Base-by-base conservation (phyloP, 1,140 invertebrate genomes). In the Caenorhabditis briggsae region DNA sequence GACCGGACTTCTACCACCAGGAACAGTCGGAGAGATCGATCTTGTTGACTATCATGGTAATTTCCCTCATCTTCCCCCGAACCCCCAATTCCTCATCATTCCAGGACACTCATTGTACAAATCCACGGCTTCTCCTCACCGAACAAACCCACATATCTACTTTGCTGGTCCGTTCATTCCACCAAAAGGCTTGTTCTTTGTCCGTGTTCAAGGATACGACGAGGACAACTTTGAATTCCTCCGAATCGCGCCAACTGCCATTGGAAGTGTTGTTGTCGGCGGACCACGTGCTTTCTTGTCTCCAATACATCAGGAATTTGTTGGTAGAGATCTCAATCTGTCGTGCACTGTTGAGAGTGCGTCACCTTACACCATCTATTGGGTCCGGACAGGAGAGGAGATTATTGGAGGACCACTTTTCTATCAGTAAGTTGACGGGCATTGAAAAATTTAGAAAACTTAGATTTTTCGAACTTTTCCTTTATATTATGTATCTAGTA, bases 301-400 rank as follows among this genome's bases (percentile, higher is more conserved):
- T 41, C 82, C 82, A 25, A 56, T 50, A 23, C 25, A 56, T 16
- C 59, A 84, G 86, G 88, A 85, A 88, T 50, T 87, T 91, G 41
- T 91, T 94, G 74, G 92, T 89, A 70, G 82, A 53, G 82, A 78
- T 61, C 91, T 92, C 8, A 91, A 91, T 43, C 85, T 95, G 12
- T 92, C 89, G 0, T 95, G 94, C 90, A 88, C 91, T 33, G 93
- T 95, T 2, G 92, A 94, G 82, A 94, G 94, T 85, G 88, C 93
- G n/a, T 91, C 94, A 5, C 94, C 94, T 0, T 94, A 93, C 90
- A 92, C 91, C 46, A 93, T 94, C 2, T 91, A 93, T 78, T 94
- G 94, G 94, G 93, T 90, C 61, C 93, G 93, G 86, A 92, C 93
- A 8, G 91, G 89, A 14, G 87, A 87, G 18, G 86, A 88, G 59